Percentiles rank a stretch among this genome's conserved stretches.
phyloP scores from a whole-genome alignment of 1,140 invertebrate species.

The Drosophila ohnishii region DNA sequence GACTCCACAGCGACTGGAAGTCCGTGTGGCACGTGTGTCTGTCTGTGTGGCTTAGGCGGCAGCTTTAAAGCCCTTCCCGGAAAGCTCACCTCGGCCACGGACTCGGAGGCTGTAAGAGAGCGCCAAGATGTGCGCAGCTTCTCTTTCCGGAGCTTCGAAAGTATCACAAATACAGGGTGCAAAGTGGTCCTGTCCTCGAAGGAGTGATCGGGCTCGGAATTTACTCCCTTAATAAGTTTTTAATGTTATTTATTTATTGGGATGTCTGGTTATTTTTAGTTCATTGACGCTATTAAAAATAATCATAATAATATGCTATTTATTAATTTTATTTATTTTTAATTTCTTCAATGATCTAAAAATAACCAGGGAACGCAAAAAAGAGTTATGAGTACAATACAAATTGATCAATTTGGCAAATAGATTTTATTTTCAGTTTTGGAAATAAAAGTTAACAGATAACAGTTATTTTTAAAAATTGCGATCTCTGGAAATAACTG shows the following conservation, averaged over 20 bases:
- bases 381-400: too few relatives aligned
- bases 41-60: conserved; percentile 16
- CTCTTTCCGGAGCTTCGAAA: conserved; percentile 5
- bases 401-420: too few relatives aligned
- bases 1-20: conserved; percentile 39
- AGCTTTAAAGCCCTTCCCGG: conserved; percentile 43
- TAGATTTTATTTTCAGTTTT: too few relatives aligned
- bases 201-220: conserved; percentile 3
- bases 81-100: conserved; percentile 14
- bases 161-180: conserved; percentile 30
- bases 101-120: conserved; percentile 44
- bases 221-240: not conserved
- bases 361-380: too few relatives aligned
- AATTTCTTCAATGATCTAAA: too few relatives aligned
- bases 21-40: conserved; percentile 7
- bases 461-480: too few relatives aligned
- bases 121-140: conserved; percentile 15
- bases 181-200: not conserved
- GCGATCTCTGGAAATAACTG: too few relatives aligned
- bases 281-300: too few relatives aligned
- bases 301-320: not conserved
- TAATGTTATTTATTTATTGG: not conserved
- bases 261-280: too few relatives aligned
- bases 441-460: too few relatives aligned
- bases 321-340: not conserved